Evolutionary conservation across 2,888 invertebrate genomes (phyloP).

Genomic region (Philereme vetulata): DNA sequence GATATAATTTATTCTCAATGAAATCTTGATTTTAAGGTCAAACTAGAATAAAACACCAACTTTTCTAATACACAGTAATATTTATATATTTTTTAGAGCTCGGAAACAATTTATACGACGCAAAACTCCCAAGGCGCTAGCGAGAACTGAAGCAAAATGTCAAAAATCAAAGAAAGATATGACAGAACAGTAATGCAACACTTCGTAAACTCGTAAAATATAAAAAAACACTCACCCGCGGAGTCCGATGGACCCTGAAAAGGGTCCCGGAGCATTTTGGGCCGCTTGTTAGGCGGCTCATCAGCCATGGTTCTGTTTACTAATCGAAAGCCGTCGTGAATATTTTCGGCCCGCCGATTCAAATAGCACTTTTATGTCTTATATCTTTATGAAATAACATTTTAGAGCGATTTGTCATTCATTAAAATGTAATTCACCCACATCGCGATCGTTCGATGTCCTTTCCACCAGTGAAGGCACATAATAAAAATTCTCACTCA

Average conservation of each 20-base stretch:
- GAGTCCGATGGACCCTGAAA: constrained; percentile 92
- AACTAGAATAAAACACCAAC: constrained; percentile 2
- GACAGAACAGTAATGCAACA: constrained; percentile 70
- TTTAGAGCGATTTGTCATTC: constrained; percentile 82
- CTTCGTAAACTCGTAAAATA: constrained; percentile 66
- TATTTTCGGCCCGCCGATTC: constrained; percentile 84
- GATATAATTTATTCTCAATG: constrained; percentile 1
- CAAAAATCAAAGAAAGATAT: constrained; percentile 75
- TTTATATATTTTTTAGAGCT: constrained; percentile 22
- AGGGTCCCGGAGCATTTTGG: constrained; percentile 93
- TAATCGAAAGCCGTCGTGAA: constrained; percentile 86
- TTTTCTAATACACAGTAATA: neutral
- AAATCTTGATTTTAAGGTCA: constrained; percentile 11
- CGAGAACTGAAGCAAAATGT: constrained; percentile 76
- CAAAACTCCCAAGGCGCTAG: constrained; percentile 79
- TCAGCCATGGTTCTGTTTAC: constrained; percentile 95
- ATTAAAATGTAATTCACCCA: constrained; percentile 85
- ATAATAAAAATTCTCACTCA: constrained; percentile 88
- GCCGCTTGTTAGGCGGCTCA: constrained; percentile 98
- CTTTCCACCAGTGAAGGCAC: constrained; percentile 90
- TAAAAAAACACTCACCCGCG: constrained; percentile 86
- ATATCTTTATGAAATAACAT: constrained; percentile 81
- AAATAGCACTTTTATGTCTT: constrained; percentile 82
- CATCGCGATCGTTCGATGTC: constrained; percentile 87
- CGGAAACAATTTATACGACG: constrained; percentile 75